Evolutionary conservation across 2,888 invertebrate species (phyloP).

Genomic region (Syrphus vitripennis): DNA sequence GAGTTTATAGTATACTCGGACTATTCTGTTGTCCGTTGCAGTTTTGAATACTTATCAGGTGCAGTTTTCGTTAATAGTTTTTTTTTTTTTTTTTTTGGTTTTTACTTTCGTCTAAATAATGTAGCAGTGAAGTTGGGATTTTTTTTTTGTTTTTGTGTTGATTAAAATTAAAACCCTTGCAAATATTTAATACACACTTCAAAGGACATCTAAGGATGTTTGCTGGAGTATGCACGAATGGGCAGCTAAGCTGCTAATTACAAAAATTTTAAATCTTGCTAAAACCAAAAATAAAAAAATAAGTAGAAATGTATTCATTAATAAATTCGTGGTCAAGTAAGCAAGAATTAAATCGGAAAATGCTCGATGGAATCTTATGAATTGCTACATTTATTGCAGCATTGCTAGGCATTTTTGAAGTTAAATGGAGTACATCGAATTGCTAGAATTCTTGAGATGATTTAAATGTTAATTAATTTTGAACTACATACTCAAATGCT

Average conservation of each 20-base stretch:
- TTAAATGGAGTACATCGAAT: too few species aligned
- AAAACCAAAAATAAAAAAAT: background rate
- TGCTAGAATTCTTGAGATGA: too few species aligned
- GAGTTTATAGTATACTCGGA: background rate
- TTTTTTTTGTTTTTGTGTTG: slow-evolving; percentile 29
- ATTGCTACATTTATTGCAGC: background rate
- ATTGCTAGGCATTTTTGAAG: too few species aligned
- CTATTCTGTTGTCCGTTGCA: background rate
- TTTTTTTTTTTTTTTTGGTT: background rate
- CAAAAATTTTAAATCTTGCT: background rate
- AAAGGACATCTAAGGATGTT: slow-evolving; percentile 17
- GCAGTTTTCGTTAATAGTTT: background rate
- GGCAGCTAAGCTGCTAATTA: background rate
- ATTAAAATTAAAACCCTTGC: slow-evolving; percentile 20
- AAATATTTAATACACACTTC: slow-evolving; percentile 19
- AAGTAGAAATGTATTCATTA: background rate
- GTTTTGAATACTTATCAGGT: slow-evolving; percentile 3
- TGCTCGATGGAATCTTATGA: background rate
- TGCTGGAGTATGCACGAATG: background rate
- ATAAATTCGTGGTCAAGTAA: slow-evolving; percentile 2
- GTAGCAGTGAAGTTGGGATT: background rate
- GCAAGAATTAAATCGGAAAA: background rate
- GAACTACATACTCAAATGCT: too few species aligned
- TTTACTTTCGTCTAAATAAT: background rate
- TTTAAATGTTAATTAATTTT: too few species aligned